These are phyloP conservation scores for Xenopus borealis DNA, from an alignment of 2,113 vertebrate species.

Conservation along the genomic window DNA sequence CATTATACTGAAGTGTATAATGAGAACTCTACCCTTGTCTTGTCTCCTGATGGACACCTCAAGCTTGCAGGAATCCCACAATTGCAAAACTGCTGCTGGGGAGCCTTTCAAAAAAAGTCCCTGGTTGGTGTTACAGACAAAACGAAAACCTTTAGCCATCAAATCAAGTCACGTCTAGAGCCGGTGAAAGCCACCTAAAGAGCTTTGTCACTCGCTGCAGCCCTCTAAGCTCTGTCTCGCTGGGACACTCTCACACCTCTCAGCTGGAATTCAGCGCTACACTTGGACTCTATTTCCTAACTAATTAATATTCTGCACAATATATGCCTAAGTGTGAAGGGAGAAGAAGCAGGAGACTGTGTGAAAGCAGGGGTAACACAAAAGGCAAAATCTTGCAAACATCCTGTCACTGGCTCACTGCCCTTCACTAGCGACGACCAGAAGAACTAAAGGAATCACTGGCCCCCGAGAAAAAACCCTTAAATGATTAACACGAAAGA, in stretches of 20 bases:
- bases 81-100: background rate
- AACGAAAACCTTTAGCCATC: conserved; percentile 14
- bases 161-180: conserved; percentile 23
- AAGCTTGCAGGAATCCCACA: background rate
- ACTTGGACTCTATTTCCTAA: conserved; percentile 24
- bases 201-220: background rate
- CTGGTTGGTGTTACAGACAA: background rate
- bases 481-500: background rate
- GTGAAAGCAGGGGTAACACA: conserved; percentile 1
- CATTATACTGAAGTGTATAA: too few species aligned
- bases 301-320: background rate
- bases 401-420: background rate
- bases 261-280: conserved; percentile 6
- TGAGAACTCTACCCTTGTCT: background rate
- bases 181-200: conserved; percentile 12
- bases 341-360: background rate
- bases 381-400: conserved; percentile 1
- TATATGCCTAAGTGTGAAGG: background rate
- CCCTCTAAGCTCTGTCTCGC: background rate
- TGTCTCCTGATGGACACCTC: background rate
- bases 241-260: background rate
- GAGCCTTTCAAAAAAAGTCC: background rate
- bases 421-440: background rate
- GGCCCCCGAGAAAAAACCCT: background rate
- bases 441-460: background rate